phyloP scores from a whole-genome alignment of 2,797 vertebrate species.

The Peromyscus aztecus region DNA sequence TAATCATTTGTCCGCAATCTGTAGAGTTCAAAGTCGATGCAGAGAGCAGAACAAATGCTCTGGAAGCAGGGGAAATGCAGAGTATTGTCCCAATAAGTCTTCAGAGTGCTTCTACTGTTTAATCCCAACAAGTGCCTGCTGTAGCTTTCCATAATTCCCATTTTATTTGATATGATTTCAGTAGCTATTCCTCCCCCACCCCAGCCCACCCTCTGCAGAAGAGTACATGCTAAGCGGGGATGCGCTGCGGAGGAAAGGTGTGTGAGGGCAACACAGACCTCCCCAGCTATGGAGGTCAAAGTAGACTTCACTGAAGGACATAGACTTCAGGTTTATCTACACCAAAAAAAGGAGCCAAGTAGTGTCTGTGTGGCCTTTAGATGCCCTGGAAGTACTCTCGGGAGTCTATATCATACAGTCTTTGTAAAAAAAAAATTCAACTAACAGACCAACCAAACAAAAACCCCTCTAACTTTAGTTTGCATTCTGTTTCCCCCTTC shows the following conservation, averaged over 20 bases:
- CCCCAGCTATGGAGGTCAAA: not conserved
- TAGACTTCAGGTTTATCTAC: conserved; percentile 12
- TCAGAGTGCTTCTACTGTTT: conserved; percentile 13
- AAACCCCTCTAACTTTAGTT: not conserved
- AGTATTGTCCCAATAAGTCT: not conserved
- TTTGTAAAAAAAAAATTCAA: not conserved
- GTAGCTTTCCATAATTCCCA: not conserved
- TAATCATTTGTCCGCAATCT: not conserved
- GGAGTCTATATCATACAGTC: not conserved
- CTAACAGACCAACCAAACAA: not conserved
- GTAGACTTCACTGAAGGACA: not conserved
- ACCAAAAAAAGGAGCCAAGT: conserved; percentile 24
- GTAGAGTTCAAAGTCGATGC: not conserved
- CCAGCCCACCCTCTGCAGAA: not conserved
- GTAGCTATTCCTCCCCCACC: not conserved
- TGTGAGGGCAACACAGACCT: not conserved
- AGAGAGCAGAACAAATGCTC: conserved; percentile 8
- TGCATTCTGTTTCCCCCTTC: not conserved
- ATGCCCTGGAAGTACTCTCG: conserved; percentile 3
- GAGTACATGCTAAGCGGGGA: not conserved
- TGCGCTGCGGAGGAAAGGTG: not conserved
- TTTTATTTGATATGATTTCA: conserved; percentile 45
- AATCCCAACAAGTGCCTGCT: not conserved
- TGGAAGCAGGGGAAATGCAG: not conserved
- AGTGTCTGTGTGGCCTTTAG: not conserved